Evolutionary conservation across 2,797 vertebrate species (phyloP), one percentile per base, ranked within the genome.

Genomic region (Psittacula echo): DNA sequence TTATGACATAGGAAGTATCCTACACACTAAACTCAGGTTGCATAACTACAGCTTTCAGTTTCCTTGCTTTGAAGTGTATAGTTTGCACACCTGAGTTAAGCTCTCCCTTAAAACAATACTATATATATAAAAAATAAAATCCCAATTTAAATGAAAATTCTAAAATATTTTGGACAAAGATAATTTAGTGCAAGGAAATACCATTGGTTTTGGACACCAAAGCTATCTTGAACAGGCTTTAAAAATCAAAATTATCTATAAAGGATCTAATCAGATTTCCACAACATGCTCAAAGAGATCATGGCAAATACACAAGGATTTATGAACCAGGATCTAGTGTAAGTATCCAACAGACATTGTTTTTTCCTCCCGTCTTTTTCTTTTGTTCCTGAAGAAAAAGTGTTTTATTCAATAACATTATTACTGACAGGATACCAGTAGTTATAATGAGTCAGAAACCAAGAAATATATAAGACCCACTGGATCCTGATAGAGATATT

Each of bases 1-100:
- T 47, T 15, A 84, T 88, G 76, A 95, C 60, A 88, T 64, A 90
- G 93, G 87, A 96, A 96, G 79, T 70, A 84, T 85, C 54, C 62
- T 88, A 93, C 88, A 84, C 50, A 50, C 87, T 70, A 80, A 95
- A 85, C 70, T 94, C 66, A 11, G n/a, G 51, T 95, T 95, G 88
- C 70, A 60, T 16, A 89, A 72, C 83, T 81, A 81, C 58, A 84
- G 83, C 45, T 93, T 92, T 75, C 83, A 72, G 73, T 92, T 90
- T 78, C 71, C 77, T 86, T 86, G 32, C 37, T 73, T 90, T 32
- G 37, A 51, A 10, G 4, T 29, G 23, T 62, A 65, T 64, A 42
- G 58, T 64, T 72, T 60, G 27, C 73, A 87, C 47, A 4, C 22
- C 54, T 60, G 24, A 84, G 70, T 12, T 51, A 74, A 27, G 37